Evolutionary conservation across 2,797 vertebrate species (phyloP), one percentile per base, ranked within the genome.

Genomic region (Hozukius guyotensis): DNA sequence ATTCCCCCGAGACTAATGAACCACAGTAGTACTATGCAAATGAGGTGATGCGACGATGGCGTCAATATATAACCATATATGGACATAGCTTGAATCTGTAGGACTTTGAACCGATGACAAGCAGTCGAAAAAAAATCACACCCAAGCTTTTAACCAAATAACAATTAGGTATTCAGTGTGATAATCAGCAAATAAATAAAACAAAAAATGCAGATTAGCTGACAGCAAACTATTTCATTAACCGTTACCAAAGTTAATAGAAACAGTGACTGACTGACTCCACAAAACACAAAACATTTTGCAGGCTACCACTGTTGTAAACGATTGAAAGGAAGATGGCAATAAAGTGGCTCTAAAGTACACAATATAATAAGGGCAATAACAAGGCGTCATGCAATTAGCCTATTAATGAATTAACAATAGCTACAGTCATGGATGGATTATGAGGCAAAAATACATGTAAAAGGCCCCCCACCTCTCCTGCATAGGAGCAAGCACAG

Each of bases 241-340:
- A 78, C 61, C 11, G 10, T 82, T 64, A 82, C 49, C 82, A 77
- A 14, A 77, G 81, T 84, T 85, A 85, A 85, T 78, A 49, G 32
- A 88, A 85, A 84, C 74, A 71, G 65, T 57, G 55, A 27, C 25
- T 49, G 66, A 81, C 32, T 66, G 72, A 56, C 65, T 36, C 9
- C 10, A 72, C 10, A 18, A 46, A 67, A 52, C 9, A 73, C 10
- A 18, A 46, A 67, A 59, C 38, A 78, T 72, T 32, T 55, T 20
- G 4, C 61, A 73, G 16, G 22, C 52, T 68, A 82, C 83, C 65
- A 65, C 53, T 20, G 10, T n/a, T 13, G 10, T 49, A 53, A 42
- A 57, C 5, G 59, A 42, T 7, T 24, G 20, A 75, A 67, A 71
- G 2, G 5, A 75, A 52, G 29, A 63, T 52, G 18, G 63, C 53